Evolutionary conservation across 1,140 invertebrate genomes (phyloP).

Genomic region (Acromyrmex charruanus): DNA sequence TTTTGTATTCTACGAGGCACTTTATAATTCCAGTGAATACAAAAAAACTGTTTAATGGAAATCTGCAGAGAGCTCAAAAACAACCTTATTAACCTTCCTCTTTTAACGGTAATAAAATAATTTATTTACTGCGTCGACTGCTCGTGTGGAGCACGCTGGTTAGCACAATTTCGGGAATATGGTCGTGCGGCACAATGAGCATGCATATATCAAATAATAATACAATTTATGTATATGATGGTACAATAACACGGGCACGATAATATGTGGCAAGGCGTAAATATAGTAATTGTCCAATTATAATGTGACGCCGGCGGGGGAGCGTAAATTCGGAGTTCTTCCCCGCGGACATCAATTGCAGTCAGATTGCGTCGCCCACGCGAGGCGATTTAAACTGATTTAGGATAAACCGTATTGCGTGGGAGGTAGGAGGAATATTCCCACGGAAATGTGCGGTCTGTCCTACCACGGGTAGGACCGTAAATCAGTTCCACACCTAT

Average conservation of each 20-base stretch:
- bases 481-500: slow-evolving; percentile 61
- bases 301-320: slow-evolving; percentile 6
- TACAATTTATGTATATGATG: background rate
- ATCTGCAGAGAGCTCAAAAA: too few species aligned
- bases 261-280: slow-evolving; percentile 24
- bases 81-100: too few species aligned
- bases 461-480: slow-evolving; percentile 10
- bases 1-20: too few species aligned
- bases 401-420: slow-evolving; percentile 37
- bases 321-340: slow-evolving; percentile 19
- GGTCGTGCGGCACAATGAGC: slow-evolving; percentile 27
- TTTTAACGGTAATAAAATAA: slow-evolving; percentile 26
- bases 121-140: background rate
- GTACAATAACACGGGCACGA: slow-evolving; percentile 17
- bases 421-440: slow-evolving; percentile 6
- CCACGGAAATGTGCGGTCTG: slow-evolving; percentile 59
- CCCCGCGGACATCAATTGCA: slow-evolving; percentile 49
- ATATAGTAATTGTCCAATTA: slow-evolving; percentile 57
- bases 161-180: slow-evolving; percentile 17
- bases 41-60: too few species aligned
- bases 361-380: slow-evolving; percentile 29
- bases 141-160: background rate
- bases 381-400: slow-evolving; percentile 43
- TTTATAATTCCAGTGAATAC: too few species aligned
- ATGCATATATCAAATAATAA: slow-evolving; percentile 31